Evolutionary conservation across 2,888 invertebrate genomes (phyloP), one percentile per base, ranked within the genome.

Genomic region (Shargacucullia verbasci): DNA sequence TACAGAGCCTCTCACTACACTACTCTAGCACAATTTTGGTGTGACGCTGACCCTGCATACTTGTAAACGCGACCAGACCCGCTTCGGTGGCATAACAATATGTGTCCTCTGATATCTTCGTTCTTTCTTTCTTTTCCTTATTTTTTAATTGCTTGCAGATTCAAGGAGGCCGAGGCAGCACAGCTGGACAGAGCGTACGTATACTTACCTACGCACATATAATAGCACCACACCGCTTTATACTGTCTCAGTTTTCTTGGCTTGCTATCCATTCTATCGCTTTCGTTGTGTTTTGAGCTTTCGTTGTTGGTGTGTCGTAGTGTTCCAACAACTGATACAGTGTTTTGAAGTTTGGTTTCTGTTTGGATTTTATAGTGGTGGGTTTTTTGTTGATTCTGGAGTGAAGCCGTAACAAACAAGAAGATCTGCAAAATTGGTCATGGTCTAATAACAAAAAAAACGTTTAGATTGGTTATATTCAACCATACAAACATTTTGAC

Each of bases 151-250:
- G 93, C 95, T 97, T 97, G 84, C 97, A 97, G 97, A 96, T 97
- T 96, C 96, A 97, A 97, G 96, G 97, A 97, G 95, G 95, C 96
- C 88, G 97, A 97, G 95, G 96, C 96, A 90, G 96, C 96, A 85
- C 96, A 95, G 80, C 91, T 96, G 95, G 97, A 97, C 94, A 95
- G 97, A 96, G 95, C 97, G 96, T 97, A 97, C 95, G 97, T 97
- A 97, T 95, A 88, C 86, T 89, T 90, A 89, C 87, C 87, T 83
- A 78, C 81, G 87, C 87, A 88, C 84, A 76, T 79, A 80, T 80
- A 76, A 59, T 80, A 78, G 86, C 88, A 89, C 84, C 73, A 71
- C 76, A 80, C 79, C 80, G 86, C 86, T 84, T 80, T 81, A 71
- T 70, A 62, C 78, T 90, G 80, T 91, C 84, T 87, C 86, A 81